Base-by-base conservation (phyloP, 1,140 invertebrate genomes). In the Procambarus virginalis region DNA sequence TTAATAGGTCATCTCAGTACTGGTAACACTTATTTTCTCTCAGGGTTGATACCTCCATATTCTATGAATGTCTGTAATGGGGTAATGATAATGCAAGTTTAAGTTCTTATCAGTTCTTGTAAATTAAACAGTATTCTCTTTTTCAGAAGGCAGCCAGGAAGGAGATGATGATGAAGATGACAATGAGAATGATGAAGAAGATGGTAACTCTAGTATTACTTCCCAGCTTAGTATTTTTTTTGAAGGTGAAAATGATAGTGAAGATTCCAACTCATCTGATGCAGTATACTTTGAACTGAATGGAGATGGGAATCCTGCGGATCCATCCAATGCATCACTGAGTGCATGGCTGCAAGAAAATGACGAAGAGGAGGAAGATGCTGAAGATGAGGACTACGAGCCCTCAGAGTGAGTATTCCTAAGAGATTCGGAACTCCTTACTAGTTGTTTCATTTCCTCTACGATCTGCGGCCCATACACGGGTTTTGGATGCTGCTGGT, bases 261-360 rank as follows among this genome's bases (percentile, higher is more conserved):
- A 85, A 34, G 48, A 75, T 10, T 85, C 84, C 17, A 55, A 75
- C 48, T 84, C 82, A 17, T 84, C 82, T 17, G 82, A 49, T 20
- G 68, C 60, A 14, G 82, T 93, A 55, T 93, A 93, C 22, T 93
- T 93, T 89, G 94, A 95, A 88, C 93, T 95, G 3, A 95, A 94
- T 93, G 93, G 87, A 68, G 91, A 90, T 20, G 90, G 77, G 22
- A 84, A 88, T 82, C 64, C 84, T 45, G 77, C 75, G 45, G 84
- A 86, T 4, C 73, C 70, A 9, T 49, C 46, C 20, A 88, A 64
- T 80, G 86, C 86, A 9, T 88, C 78, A 22, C 46, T 88, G 2
- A 81, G 51, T 82, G 86, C 86, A 45, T 88, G 86, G 86, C 60
- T 88, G 0, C 77, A 88, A 55, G 79, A 80, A 58, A 73, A 82